phyloP scores from a whole-genome alignment of 2,797 vertebrate genomes.

The Scomberomorus guttatus region DNA sequence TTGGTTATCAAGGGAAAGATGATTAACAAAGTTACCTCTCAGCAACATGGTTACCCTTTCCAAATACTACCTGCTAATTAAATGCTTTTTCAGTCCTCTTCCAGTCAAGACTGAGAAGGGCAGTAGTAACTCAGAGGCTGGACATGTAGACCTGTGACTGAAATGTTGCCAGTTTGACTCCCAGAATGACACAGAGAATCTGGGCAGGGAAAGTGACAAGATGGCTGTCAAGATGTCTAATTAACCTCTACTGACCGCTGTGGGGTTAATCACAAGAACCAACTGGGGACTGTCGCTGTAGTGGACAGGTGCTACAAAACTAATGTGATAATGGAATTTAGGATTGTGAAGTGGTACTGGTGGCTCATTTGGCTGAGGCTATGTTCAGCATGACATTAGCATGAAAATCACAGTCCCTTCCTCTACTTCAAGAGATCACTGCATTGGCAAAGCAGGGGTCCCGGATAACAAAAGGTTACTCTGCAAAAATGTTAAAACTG shows the following conservation, averaged over 20 bases:
- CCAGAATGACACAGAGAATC: background rate
- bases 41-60: slow-evolving; percentile 8
- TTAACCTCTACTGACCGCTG: slow-evolving; percentile 11
- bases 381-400: background rate
- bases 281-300: slow-evolving; percentile 16
- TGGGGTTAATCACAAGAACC: background rate
- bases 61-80: slow-evolving; percentile 27
- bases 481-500: no score
- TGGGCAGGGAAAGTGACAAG: background rate
- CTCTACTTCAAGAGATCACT: no score
- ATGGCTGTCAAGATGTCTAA: slow-evolving; percentile 25
- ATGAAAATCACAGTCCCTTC: no score
- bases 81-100: slow-evolving; percentile 2
- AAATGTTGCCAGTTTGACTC: slow-evolving; percentile 14
- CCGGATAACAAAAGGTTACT: background rate
- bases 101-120: slow-evolving; percentile 16
- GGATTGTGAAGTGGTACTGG: background rate
- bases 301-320: slow-evolving; percentile 13
- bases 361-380: background rate
- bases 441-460: background rate
- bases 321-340: slow-evolving; percentile 9
- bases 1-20: slow-evolving; percentile 5
- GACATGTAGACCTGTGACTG: background rate
- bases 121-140: background rate
- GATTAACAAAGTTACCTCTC: slow-evolving; percentile 26